phyloP scores from a whole-genome alignment of 2,113 vertebrate species.

The Podiceps cristatus region DNA sequence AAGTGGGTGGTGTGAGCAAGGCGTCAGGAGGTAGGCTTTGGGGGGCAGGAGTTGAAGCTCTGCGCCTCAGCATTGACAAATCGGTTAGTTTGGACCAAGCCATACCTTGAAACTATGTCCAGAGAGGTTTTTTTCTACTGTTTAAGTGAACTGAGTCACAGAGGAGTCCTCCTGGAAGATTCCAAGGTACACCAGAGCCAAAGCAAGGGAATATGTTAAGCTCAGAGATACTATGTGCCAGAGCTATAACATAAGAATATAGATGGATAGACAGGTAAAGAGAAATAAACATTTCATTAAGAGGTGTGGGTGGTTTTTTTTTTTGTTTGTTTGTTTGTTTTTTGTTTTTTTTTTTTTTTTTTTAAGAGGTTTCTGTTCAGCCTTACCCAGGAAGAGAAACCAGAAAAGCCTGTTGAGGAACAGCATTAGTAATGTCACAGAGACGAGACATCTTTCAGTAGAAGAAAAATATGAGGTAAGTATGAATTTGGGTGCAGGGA shows the following conservation, averaged over 20 bases:
- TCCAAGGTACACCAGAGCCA: neutral
- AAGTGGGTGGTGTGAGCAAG: neutral
- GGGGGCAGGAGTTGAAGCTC: neutral
- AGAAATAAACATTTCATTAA: neutral
- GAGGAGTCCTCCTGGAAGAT: neutral
- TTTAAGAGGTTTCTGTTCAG: neutral
- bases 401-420: neutral
- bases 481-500: neutral
- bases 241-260: neutral
- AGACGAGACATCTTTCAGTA: neutral
- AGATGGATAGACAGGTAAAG: neutral
- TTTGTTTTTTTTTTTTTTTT: neutral
- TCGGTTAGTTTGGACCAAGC: neutral
- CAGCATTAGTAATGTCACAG: neutral
- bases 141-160: neutral
- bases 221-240: neutral
- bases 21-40: neutral
- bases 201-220: neutral
- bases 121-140: neutral
- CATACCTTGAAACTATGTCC: neutral
- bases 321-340: too few relatives aligned
- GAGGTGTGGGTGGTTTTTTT: neutral
- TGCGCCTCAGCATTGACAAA: neutral
- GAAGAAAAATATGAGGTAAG: neutral
- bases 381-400: neutral